Evolutionary conservation across 2,113 vertebrate species (phyloP).

Genomic region (Paramisgurnus dabryanus): DNA sequence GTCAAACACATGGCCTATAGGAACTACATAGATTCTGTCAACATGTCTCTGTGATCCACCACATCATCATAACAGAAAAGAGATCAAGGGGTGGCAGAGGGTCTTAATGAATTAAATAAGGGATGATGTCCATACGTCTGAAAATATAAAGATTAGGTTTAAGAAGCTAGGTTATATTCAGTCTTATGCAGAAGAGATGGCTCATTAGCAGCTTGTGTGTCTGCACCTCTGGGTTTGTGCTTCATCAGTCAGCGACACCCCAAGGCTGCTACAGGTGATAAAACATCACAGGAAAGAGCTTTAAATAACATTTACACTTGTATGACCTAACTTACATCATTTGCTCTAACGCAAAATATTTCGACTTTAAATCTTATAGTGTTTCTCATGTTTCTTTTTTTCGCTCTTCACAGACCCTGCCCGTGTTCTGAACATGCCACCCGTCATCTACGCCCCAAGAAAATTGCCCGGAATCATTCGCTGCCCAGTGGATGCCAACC

Average conservation of each 20-base stretch:
- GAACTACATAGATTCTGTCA: neutral
- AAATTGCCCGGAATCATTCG: constrained; percentile 97
- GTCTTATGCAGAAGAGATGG: constrained; percentile 15
- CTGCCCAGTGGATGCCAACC: constrained; percentile 96
- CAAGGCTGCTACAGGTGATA: constrained; percentile 28
- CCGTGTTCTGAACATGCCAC: constrained; percentile 97
- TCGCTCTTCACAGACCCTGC: constrained; percentile 82
- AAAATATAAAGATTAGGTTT: constrained; percentile 5
- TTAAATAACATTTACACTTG: constrained; percentile 20
- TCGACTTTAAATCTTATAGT: too few species aligned
- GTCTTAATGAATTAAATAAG: neutral
- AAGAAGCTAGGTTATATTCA: neutral
- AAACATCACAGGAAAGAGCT: constrained; percentile 17
- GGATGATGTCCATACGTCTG: neutral
- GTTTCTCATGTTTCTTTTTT: neutral
- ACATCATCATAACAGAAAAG: constrained; percentile 5
- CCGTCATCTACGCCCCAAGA: constrained; percentile 93
- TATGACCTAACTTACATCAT: too few species aligned
- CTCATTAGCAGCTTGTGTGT: constrained; percentile 10
- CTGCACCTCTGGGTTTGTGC: constrained; percentile 28
- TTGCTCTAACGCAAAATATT: too few species aligned
- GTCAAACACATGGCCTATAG: neutral
- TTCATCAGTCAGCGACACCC: constrained; percentile 31
- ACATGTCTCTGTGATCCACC: neutral
- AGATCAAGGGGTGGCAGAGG: neutral